Evolutionary conservation across 2,113 vertebrate genomes (phyloP).

Genomic region (Emydocephalus ijimae): DNA sequence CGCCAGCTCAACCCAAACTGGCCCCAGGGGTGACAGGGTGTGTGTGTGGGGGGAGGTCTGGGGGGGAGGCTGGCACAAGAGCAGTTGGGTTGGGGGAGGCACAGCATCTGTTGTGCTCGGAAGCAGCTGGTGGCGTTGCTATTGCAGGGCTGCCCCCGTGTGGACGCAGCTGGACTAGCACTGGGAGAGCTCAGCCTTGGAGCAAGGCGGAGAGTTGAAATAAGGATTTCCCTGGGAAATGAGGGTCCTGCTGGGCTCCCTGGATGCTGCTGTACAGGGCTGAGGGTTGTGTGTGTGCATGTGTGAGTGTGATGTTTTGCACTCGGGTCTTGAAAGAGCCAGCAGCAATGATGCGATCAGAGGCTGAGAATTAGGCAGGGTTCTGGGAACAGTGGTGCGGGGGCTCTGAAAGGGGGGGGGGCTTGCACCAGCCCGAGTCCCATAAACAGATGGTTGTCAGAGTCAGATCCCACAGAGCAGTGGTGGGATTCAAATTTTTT

Average conservation of each 20-base stretch:
- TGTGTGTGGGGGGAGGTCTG: too few species aligned
- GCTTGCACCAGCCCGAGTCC: background rate
- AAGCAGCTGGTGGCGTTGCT: background rate
- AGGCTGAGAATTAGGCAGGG: background rate
- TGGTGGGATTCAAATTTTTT: too few species aligned
- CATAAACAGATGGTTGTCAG: background rate
- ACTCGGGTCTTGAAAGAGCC: background rate
- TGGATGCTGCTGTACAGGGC: too few species aligned
- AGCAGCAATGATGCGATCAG: background rate
- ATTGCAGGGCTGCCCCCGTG: background rate
- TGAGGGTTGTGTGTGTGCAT: background rate
- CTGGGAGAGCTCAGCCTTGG: background rate
- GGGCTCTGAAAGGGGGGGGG: too few species aligned
- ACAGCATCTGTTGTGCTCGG: background rate
- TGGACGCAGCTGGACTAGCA: background rate
- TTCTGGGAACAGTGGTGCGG: background rate
- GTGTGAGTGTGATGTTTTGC: background rate
- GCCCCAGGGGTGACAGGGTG: background rate
- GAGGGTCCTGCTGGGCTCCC: background rate
- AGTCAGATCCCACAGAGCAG: background rate
- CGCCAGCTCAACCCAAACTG: background rate
- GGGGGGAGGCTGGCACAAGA: background rate
- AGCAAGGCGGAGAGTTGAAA: background rate
- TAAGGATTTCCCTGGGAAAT: background rate
- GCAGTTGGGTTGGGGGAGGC: background rate